Evolutionary conservation across 2,797 vertebrate species (phyloP), one percentile per base, ranked within the genome.

Genomic region (Danio kyathit): DNA sequence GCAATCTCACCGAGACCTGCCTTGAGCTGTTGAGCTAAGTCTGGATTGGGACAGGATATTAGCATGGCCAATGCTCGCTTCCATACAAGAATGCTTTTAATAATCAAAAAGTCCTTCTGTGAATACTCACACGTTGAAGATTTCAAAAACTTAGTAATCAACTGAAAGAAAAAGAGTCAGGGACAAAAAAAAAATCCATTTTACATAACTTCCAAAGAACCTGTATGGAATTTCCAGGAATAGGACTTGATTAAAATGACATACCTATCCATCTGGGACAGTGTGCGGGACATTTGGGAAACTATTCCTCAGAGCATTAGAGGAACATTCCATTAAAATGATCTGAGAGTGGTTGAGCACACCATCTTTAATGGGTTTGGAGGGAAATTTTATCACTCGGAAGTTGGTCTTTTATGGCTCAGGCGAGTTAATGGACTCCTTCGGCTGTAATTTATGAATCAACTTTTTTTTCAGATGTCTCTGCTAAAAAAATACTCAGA

Each of bases 1-100:
- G 88, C 86, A 81, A 81, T 78, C 79, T 83, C 82, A 76, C 86
- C 64, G 3, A 67, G 40, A 67, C 75, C 75, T 88, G 88, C 85
- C 82, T 85, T 76, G 84, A 74, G 84, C 73, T 51, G 17, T 82
- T 54, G 57, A 81, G 84, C 75, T 74, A 52, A 88, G 85, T 76
- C 79, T 74, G 78, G 73, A 86, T 83, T 64, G 59, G 56, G 77
- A 72, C 54, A 49, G 54, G 66, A 72, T 75, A 86, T 86, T 66
- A 54, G 82, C 72, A 64, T 46, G 77, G 57, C 63, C 29, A 6
- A 65, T 78, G 76, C 52, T 77, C 64, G 49, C 40, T 83, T 63
- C 59, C 9, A 73, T 46, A 65, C n/a, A 16, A 64, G 83, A 84
- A 83, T 44, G 73, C 61, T 52, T 79, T 75, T 86, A 74, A 41